phyloP scores from a whole-genome alignment of 1,140 invertebrate species.

The Radopholus similis region DNA sequence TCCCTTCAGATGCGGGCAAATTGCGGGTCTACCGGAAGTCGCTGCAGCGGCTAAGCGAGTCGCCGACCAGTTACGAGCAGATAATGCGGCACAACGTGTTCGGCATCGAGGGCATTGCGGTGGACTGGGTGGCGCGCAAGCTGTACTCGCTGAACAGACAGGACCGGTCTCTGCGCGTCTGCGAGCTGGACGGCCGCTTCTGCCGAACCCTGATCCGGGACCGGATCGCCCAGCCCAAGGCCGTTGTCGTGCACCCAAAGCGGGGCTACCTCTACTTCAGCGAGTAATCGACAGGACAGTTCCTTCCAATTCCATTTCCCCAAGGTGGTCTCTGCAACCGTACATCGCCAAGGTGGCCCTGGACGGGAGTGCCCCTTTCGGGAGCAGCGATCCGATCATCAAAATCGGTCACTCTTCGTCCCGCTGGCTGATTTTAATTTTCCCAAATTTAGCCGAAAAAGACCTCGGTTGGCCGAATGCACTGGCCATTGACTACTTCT shows the following conservation, averaged over 20 bases:
- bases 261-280: conserved; percentile 90
- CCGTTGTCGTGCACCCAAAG: conserved; percentile 87
- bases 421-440: background rate
- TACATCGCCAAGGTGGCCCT: conserved; percentile 95
- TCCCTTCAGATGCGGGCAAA: conserved; percentile 74
- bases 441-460: conserved; percentile 67
- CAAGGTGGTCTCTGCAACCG: conserved; percentile 69
- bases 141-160: conserved; percentile 95
- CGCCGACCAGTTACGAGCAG: conserved; percentile 69
- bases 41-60: conserved; percentile 67
- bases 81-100: conserved; percentile 87
- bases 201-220: conserved; percentile 79
- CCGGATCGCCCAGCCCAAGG: conserved; percentile 83
- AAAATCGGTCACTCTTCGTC: conserved; percentile 53
- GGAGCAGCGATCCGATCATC: conserved; percentile 70
- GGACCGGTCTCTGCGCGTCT: conserved; percentile 84
- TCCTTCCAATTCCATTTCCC: background rate
- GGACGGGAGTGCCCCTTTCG: conserved; percentile 86
- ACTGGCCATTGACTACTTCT: conserved; percentile 91
- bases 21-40: conserved; percentile 74
- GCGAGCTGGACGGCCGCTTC: conserved; percentile 83
- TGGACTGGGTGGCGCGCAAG: conserved; percentile 93
- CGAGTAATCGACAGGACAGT: conserved; percentile 37
- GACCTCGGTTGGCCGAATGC: conserved; percentile 98
- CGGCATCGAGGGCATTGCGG: conserved; percentile 81